Percentiles rank a stretch among this genome's conserved stretches.
Evolutionary conservation across 2,113 vertebrate genomes (phyloP).

Genomic region (Oryzias melastigma): DNA sequence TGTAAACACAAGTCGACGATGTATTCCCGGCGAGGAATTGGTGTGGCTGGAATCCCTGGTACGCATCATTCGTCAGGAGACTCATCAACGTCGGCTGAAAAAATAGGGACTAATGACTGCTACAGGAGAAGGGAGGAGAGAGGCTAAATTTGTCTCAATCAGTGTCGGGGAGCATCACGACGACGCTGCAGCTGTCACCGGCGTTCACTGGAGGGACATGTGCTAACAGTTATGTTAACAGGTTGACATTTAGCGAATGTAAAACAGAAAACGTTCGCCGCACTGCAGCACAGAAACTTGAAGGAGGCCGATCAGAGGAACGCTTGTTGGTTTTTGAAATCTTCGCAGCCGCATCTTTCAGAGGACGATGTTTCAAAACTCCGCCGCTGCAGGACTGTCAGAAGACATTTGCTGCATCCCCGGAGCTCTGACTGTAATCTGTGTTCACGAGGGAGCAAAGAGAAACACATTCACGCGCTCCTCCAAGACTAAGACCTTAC

Average conservation of each 20-base stretch:
- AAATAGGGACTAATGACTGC: conserved; percentile 59
- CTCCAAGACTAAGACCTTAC: no score
- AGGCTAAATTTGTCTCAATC: conserved; percentile 57
- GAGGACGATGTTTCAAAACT: not conserved
- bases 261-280: conserved; percentile 9
- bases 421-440: no score
- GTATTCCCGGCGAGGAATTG: not conserved
- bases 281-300: conserved; percentile 2
- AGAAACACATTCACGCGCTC: no score
- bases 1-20: not conserved
- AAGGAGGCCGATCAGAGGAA: conserved; percentile 1
- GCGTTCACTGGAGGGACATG: conserved; percentile 11
- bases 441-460: no score
- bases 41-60: conserved; percentile 50
- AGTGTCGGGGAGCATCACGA: conserved; percentile 42
- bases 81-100: conserved; percentile 56
- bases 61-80: conserved; percentile 56
- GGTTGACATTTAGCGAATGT: conserved; percentile 7
- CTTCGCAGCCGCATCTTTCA: not conserved
- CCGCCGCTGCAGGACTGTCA: no score
- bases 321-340: not conserved
- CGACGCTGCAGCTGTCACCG: conserved; percentile 45
- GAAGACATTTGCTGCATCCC: no score
- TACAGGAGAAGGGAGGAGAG: conserved; percentile 38
- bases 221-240: conserved; percentile 33